Base-by-base conservation (phyloP, 2,797 vertebrate species). In the Tympanoctomys barrerae region DNA sequence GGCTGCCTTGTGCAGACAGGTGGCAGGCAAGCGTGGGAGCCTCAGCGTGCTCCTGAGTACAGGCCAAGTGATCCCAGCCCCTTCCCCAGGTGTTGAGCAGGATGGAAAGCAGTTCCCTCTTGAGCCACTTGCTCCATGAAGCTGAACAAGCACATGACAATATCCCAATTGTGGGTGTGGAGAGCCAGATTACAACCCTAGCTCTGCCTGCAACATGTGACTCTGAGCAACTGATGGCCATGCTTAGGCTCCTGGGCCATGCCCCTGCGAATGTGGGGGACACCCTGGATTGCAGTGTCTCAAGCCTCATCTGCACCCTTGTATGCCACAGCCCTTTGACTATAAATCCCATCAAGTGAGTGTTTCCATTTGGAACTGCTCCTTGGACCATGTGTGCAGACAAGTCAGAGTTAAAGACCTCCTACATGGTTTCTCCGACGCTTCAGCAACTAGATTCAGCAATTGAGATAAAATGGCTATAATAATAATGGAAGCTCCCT, bases 331-430 rank as follows among this genome's bases (percentile, higher is more conserved):
- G n/a, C 66, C 6, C 18, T 59, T 5, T 19, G 11, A 7, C 28
- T 79, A 9, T 18, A 46, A 11, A 10, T 33, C 78, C 22, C 26
- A 42, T 31, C 3, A 0, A 7, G 3, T 33, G 1, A 80, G 9
- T 22, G 9, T 52, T 49, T 84, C 39, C 31, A 36, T 64, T 24
- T 68, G 36, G 39, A 79, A 57, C 54, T 78, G 24, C 78, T 24
- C 0, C 28, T 39, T 7, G 13, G 7, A 46, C 28, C 12, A 3
- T 39, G 22, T 2, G 4, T 16, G 5, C 13, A 61, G 39, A 64
- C 77, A 42, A 2, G 59, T 79, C 57, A 54, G 14, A 8, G 16
- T 33, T n/a, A 42, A 11, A 19, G n/a, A 13, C 19, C n/a, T 19
- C 24, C 10, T 5, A 19, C 13, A 14, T 12, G 3, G 70, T 39